Evolutionary conservation across 2,797 vertebrate species (phyloP).

Genomic region (Protosalanx chinensis): DNA sequence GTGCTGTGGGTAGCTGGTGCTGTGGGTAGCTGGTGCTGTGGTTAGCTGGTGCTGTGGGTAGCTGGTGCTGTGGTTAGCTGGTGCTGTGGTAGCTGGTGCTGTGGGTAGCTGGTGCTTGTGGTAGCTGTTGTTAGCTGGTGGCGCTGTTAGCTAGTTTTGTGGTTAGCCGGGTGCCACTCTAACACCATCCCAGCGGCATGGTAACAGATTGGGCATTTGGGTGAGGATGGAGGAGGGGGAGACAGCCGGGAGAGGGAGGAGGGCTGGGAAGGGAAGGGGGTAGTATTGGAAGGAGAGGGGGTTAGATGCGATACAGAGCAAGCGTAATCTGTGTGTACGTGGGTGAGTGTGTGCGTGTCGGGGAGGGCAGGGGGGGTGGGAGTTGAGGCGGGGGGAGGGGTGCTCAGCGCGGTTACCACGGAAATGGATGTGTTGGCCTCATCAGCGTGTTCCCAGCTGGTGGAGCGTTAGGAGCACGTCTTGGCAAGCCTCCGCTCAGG

Average conservation of each 20-base stretch:
- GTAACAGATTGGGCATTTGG: slow-evolving; percentile 53
- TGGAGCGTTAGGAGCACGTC: slow-evolving; percentile 78
- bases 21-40: no score
- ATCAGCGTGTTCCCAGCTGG: slow-evolving; percentile 83
- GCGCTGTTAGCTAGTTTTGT: background rate
- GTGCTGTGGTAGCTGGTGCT: no score
- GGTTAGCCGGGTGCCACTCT: slow-evolving; percentile 41
- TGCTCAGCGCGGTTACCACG: slow-evolving; percentile 73
- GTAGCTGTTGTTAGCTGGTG: background rate
- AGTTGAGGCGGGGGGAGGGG: slow-evolving; percentile 39
- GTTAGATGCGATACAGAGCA: slow-evolving; percentile 11
- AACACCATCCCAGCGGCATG: slow-evolving; percentile 39
- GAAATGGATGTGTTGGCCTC: slow-evolving; percentile 84
- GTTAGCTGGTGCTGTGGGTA: no score
- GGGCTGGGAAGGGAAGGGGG: slow-evolving; percentile 10
- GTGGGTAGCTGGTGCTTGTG: no score
- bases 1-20: no score
- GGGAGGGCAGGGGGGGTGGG: slow-evolving; percentile 42
- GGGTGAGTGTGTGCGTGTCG: slow-evolving; percentile 24
- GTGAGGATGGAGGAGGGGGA: background rate
- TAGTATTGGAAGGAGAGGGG: slow-evolving; percentile 4
- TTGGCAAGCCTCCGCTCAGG: slow-evolving; percentile 80
- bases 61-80: no score
- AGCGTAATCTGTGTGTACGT: slow-evolving; percentile 18
- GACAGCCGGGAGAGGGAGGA: background rate